These are phyloP conservation scores for Hycleus phaleratus DNA, from an alignment of 1,140 invertebrate species.

Conservation along the genomic window DNA sequence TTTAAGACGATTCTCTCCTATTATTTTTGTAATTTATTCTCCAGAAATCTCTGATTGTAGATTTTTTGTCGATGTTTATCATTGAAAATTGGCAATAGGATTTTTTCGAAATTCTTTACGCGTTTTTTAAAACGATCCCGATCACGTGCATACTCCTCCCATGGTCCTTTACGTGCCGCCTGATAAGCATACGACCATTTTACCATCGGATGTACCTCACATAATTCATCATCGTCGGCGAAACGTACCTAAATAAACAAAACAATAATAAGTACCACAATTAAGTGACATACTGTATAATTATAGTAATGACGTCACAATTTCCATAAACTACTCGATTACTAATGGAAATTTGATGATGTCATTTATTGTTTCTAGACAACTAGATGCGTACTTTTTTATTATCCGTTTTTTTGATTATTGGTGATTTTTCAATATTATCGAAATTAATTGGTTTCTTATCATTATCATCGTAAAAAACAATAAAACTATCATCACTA, in stretches of 20 bases:
- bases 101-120: constrained; percentile 40
- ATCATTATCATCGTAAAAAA: background rate
- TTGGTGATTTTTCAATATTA: no score
- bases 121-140: constrained; percentile 49
- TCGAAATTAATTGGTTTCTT: background rate
- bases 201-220: constrained; percentile 49
- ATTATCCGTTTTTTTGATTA: no score
- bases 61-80: constrained; percentile 46
- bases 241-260: constrained; percentile 51
- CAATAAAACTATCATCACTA: background rate
- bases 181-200: constrained; percentile 57
- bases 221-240: constrained; percentile 42
- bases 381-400: no score
- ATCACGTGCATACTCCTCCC: constrained; percentile 56
- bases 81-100: constrained; percentile 45
- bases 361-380: no score
- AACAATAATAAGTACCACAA: background rate
- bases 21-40: background rate
- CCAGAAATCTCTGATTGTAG: constrained; percentile 46
- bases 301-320: no score
- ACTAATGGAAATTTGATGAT: no score
- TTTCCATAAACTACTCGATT: no score
- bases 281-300: no score
- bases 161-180: constrained; percentile 53
- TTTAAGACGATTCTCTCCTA: background rate